Conservation (phyloP, 2,888 invertebrate species). For the Apoda limacodes region DNA sequence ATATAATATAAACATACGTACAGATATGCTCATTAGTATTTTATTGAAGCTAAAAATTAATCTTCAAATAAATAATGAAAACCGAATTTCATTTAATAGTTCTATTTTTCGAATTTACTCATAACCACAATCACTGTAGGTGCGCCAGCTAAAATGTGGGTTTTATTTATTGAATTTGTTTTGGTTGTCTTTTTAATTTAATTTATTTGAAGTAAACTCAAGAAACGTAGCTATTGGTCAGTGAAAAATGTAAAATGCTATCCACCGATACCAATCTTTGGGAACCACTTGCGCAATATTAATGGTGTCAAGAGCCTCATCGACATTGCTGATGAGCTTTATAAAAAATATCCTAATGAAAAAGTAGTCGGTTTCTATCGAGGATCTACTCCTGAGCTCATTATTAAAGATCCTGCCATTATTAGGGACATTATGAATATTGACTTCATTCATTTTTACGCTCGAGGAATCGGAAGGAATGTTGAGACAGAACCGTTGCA, state of each 20-base stretch:
- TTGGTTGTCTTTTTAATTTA: too few relatives aligned
- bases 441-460: conserved; percentile 44
- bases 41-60: too few relatives aligned
- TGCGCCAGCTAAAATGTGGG: too few relatives aligned
- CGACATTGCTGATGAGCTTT: too few relatives aligned
- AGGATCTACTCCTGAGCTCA: conserved; percentile 38
- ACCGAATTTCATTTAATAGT: too few relatives aligned
- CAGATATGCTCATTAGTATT: too few relatives aligned
- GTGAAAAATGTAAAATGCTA: conserved; percentile 34
- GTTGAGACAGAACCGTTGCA: conserved; percentile 45
- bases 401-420: conserved; percentile 50
- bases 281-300: conserved; percentile 27
- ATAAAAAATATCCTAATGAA: conserved; percentile 45
- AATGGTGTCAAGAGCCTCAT: conserved; percentile 26
- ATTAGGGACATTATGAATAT: conserved; percentile 42
- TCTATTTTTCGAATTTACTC: too few relatives aligned
- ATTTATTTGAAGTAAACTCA: too few relatives aligned
- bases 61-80: too few relatives aligned
- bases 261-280: conserved; percentile 31
- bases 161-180: too few relatives aligned
- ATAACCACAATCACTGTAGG: too few relatives aligned
- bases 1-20: too few relatives aligned
- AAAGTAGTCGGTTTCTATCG: conserved; percentile 49
- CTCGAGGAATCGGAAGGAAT: conserved; percentile 42
- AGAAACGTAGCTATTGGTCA: conserved; percentile 32